Conservation (phyloP, 2,113 vertebrate species). For the Caretta caretta region DNA sequence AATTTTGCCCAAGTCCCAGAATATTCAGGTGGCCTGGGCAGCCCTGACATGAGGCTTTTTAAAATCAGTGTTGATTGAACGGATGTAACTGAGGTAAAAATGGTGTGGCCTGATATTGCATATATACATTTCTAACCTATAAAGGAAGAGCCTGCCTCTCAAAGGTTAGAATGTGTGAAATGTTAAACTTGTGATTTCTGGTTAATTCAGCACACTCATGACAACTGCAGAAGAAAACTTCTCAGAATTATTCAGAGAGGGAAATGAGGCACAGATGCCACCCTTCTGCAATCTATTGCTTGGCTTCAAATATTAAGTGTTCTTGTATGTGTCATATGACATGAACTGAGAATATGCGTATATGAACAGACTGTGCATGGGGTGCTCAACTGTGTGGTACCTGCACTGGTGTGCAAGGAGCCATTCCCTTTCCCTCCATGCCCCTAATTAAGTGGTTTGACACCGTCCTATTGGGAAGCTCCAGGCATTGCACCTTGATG, state of each 20-base stretch:
- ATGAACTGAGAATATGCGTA: neutral
- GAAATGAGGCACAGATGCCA: neutral
- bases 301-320: neutral
- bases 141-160: neutral
- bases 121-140: neutral
- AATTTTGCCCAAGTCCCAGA: neutral
- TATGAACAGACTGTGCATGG: neutral
- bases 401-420: rapidly evolving
- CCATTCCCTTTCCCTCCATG: neutral
- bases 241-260: neutral
- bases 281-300: neutral
- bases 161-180: neutral
- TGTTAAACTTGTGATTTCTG: neutral
- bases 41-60: neutral
- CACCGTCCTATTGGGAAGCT: neutral
- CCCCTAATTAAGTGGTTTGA: neutral
- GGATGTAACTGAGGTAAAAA: neutral
- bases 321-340: neutral
- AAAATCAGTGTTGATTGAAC: neutral
- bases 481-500: neutral
- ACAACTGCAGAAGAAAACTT: neutral
- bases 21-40: neutral
- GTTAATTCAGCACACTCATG: neutral
- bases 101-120: neutral
- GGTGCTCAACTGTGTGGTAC: neutral